Base-by-base conservation (phyloP, 2,797 vertebrate species). In the Pipistrellus pygmaeus region DNA sequence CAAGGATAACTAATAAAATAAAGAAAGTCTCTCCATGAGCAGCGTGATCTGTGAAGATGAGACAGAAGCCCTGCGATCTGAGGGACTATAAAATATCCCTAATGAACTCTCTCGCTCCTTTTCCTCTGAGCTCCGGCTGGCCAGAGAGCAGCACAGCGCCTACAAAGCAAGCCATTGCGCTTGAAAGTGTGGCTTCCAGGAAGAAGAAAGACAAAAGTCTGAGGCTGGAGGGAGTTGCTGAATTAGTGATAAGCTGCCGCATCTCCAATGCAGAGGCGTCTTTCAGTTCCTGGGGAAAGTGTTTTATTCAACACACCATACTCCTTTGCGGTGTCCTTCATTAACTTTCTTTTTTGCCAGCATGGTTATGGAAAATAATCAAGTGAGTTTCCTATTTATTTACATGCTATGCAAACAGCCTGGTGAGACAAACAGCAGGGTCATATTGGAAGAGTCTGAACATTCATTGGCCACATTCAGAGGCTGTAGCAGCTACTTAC, bases 241-340 rank as follows among this genome's bases (percentile, higher is more conserved):
- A 97, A 95, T 97, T 96, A 97, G 96, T 94, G 94, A 96, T 97
- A 87, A 96, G 96, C 90, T 68, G 44, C 71, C 17, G 53, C 93
- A 57, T 93, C 78, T 95, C 95, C 32, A 92, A 93, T 51, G 94
- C 78, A 35, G 92, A 41, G 44, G 2, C 38, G 60, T 72, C 85
- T 85, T 93, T 92, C 88, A 55, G 9, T 90, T 95, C 94, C 89
- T 25, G 48, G 38, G 38, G 90, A 95, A 93, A 92, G 94, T 91
- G 77, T 93, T 97, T 94, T 97, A 96, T 94, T 90, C 96, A 96
- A 88, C 88, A 96, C 83, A 92, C 85, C 66, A 25, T 12, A 78
- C 60, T 90, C 72, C 27, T 83, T 77, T 86, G 64, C 32, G 18
- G 68, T 23, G 20, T 69, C 85, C 91, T 93, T 97, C 84, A 18